A percentile compares a stretch with the other conserved stretches of the same genome.
Conservation (phyloP, 2,888 invertebrate genomes). For the Phengaris alcon region DNA sequence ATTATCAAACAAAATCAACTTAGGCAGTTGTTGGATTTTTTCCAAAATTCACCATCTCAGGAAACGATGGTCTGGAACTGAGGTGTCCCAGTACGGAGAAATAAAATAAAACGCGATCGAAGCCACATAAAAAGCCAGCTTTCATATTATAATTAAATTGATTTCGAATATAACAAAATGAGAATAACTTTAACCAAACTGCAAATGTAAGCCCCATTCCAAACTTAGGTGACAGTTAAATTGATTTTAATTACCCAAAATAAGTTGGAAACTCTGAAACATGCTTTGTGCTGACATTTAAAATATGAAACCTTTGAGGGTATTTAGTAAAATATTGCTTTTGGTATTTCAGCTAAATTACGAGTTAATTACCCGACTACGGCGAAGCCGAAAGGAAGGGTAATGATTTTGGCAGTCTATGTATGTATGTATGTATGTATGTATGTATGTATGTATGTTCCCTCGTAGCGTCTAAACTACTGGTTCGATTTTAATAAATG, state of each 20-base stretch:
- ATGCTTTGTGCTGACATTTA: constrained; percentile 21
- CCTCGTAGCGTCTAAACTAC: no score
- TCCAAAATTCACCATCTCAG: no score
- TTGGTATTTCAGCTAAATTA: not conserved
- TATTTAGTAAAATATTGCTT: constrained; percentile 1
- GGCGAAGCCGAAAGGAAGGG: no score
- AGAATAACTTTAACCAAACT: not conserved
- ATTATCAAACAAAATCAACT: no score
- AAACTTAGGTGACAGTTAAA: constrained; percentile 21
- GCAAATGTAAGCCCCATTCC: not conserved
- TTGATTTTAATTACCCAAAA: constrained; percentile 25
- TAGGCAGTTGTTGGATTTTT: no score
- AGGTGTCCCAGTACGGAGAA: not conserved
- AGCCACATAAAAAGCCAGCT: not conserved
- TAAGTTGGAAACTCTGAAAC: constrained; percentile 21
- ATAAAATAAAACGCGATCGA: not conserved
- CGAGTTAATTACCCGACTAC: no score
- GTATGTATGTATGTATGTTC: no score
- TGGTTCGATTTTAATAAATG: no score
- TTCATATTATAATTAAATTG: not conserved
- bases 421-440: no score
- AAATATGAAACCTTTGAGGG: constrained; percentile 15
- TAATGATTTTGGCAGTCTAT: no score
- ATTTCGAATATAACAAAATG: constrained; percentile 11
- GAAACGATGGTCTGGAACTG: no score